Evolutionary conservation across 2,113 vertebrate genomes (phyloP), one percentile per base, ranked within the genome.

Genomic region (Phodopus roborovskii): DNA sequence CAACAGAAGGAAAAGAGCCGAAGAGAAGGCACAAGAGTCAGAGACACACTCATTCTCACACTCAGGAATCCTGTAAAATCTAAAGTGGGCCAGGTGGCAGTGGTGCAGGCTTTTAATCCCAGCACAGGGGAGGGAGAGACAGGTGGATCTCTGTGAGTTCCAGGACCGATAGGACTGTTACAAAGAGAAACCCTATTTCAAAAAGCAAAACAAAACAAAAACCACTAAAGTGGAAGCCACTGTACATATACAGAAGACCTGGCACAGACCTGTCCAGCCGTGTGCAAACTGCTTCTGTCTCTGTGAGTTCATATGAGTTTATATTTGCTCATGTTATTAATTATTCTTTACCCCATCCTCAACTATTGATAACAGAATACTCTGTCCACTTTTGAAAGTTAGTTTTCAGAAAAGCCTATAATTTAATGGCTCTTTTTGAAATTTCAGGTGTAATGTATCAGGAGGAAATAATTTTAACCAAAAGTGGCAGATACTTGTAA

Each of bases 401-500:
- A 91, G 90, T 86, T 26, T 90, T 85, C 3, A 87, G 64, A 92
- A 93, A 77, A 56, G 68, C 79, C n/a, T 92, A 42, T 30, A 85
- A 81, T 95, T 96, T 68, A 74, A 74, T 73, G 86, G 86, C 94
- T 95, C 73, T 68, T 91, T 28, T 83, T 94, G 71, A 96, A 26
- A 95, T 93, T 97, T 93, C n/a, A 84, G 26, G 70, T 66, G 20
- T 68, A 92, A 73, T 95, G 9, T n/a, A 88, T 71, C 88, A 66
- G 39, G 95, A 89, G 48, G 30, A 90, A 12, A 78, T 83, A 94
- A 86, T 96, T 93, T 48, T 94, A 88, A 92, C 66, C 28, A 66
- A 48, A 94, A 89, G 30, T 77, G 87, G 39, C 15, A 92, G 85
- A 58, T 94, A 92, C 45, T 94, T 94, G 16, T 92, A n/a, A 94